A percentile compares a stretch with the other conserved stretches of the same genome.
These are phyloP conservation scores for Melolontha melolontha DNA, from an alignment of 2,888 invertebrate genomes.

Conservation along the genomic window DNA sequence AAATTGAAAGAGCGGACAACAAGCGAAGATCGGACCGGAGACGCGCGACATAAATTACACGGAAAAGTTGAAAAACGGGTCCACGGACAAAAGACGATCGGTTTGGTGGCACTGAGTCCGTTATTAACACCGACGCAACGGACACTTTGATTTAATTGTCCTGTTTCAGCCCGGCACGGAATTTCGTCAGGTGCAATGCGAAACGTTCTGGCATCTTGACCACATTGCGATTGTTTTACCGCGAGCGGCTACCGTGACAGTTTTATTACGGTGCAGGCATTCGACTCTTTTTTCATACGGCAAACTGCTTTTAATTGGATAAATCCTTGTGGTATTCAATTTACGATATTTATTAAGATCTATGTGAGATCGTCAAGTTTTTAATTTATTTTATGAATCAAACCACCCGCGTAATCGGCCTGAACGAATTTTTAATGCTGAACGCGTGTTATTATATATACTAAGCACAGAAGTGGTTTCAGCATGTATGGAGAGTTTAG, in stretches of 20 bases:
- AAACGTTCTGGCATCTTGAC: conserved; percentile 50
- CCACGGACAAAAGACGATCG: conserved; percentile 49
- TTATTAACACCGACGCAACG: conserved; percentile 59
- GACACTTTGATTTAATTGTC: conserved; percentile 63
- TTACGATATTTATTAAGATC: conserved; percentile 43
- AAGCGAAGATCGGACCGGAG: conserved; percentile 31
- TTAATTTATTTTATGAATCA: conserved; percentile 22
- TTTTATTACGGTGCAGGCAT: conserved; percentile 54
- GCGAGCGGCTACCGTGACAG: conserved; percentile 53
- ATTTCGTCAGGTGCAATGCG: conserved; percentile 60
- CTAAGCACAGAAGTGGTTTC: too few species aligned
- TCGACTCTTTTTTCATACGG: conserved; percentile 48
- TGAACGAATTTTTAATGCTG: too few species aligned
- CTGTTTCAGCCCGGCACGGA: conserved; percentile 54
- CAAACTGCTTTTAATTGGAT: conserved; percentile 49
- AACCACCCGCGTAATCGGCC: background rate
- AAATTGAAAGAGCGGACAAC: conserved; percentile 32
- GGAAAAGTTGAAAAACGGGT: conserved; percentile 54
- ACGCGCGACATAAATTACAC: conserved; percentile 57
- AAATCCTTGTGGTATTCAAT: conserved; percentile 41
- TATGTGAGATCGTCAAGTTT: conserved; percentile 32
- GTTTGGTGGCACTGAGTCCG: conserved; percentile 57
- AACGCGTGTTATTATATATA: too few species aligned
- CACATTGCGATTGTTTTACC: conserved; percentile 51
- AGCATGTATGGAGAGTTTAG: too few species aligned